Base-by-base conservation (phyloP, 2,797 vertebrate species). In the Cyprinodon diabolis region DNA sequence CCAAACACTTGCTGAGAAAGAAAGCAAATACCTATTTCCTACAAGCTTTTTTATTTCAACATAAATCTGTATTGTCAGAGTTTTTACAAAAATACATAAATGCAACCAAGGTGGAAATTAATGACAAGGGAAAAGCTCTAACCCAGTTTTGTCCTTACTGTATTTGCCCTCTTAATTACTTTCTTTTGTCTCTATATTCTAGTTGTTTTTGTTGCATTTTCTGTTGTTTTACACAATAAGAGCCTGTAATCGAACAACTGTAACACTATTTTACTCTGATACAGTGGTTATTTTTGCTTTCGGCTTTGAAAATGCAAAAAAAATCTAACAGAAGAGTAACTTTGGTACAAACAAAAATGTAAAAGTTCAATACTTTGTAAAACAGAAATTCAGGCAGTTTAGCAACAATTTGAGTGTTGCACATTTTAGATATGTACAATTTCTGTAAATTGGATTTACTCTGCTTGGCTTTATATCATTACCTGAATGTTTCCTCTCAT, bases 381-480 rank as follows among this genome's bases (percentile, higher is more conserved):
- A 40, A 13, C 3, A 43, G 6, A 69, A 30, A 21, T 6, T 6
- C 37, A 19, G 40, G 37, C 40, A 66, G 35, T 67, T 57, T 47
- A 25, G 23, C 43, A 58, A 71, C 54, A 6, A 37, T 48, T 52
- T 71, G 8, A 51, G 25, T 35, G 40, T 45, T 43, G 21, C 54
- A 73, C 62, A 45, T 47, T 65, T 49, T 48, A 70, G 51, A 56
- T 37, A 49, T 14, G 51, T 56, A 54, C 48, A 76, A 10, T 43
- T 68, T 56, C 48, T 52, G 21, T n/a, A 30, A 6, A 13, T 6
- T 13, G n/a, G 51, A 48, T 70, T 57, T 11, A 56, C 37, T 5
- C 52, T 40, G 43, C 40, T 70, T 23, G 62, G 25, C 52, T 51
- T 54, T 49, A 23, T 47, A 71, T 43, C 40, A 43, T 43, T 43